Conservation (phyloP, 2,888 invertebrate species). For the Gryllus longicercus region DNA sequence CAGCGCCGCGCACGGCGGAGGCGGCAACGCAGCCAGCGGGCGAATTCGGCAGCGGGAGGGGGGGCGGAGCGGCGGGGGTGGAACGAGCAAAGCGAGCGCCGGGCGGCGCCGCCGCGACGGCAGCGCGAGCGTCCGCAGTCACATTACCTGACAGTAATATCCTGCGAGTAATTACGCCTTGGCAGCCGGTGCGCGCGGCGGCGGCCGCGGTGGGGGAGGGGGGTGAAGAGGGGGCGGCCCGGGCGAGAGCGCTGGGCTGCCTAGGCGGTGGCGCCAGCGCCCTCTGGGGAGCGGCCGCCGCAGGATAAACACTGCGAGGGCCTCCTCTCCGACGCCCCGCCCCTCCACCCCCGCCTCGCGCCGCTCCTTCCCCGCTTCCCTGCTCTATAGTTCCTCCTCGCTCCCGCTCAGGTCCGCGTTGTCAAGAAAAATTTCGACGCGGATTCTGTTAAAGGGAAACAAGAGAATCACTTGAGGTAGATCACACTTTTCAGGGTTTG, state of each 20-base stretch:
- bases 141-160: constrained; percentile 17
- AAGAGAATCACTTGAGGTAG: too few relatives aligned
- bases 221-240: not conserved
- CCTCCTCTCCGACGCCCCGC: not conserved
- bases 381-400: too few relatives aligned
- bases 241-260: not conserved
- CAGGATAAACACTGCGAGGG: not conserved
- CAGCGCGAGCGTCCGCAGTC: constrained; percentile 1
- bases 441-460: too few relatives aligned
- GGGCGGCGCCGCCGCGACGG: not conserved
- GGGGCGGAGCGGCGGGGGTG: too few relatives aligned
- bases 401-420: too few relatives aligned
- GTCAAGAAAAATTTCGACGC: too few relatives aligned
- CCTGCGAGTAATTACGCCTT: constrained; percentile 9
- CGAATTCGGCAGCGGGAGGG: too few relatives aligned
- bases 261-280: not conserved
- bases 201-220: not conserved
- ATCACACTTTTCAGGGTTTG: too few relatives aligned
- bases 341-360: not conserved
- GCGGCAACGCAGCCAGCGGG: too few relatives aligned
- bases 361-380: not conserved
- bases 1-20: too few relatives aligned
- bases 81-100: not conserved
- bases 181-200: not conserved
- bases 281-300: not conserved